Evolutionary conservation across 2,113 vertebrate genomes (phyloP).

Genomic region (Eleginops maclovinus): DNA sequence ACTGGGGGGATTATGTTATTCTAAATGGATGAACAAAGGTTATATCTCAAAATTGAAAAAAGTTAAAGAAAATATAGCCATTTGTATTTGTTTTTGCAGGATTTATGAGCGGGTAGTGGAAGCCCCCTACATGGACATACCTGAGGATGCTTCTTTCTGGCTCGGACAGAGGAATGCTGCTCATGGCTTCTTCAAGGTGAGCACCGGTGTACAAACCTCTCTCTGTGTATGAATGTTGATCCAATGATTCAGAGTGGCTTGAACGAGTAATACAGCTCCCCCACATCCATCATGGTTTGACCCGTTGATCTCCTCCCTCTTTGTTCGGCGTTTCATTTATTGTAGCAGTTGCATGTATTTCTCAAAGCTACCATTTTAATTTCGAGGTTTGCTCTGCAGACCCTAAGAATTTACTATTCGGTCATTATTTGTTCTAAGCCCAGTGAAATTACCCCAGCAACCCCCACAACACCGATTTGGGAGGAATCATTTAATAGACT

Average conservation of each 20-base stretch:
- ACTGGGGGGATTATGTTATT: background rate
- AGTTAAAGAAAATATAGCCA: background rate
- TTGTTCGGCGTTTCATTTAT: conserved; percentile 66
- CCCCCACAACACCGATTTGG: conserved; percentile 67
- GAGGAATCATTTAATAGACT: conserved; percentile 78
- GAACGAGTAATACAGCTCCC: conserved; percentile 6
- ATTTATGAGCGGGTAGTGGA: conserved; percentile 98
- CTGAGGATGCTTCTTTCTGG: conserved; percentile 92
- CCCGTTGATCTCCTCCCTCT: conserved; percentile 36
- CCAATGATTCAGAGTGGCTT: conserved; percentile 14
- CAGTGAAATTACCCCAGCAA: conserved; percentile 73
- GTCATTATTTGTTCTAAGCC: conserved; percentile 72
- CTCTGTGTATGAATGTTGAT: conserved; percentile 18
- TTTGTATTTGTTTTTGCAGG: conserved; percentile 77
- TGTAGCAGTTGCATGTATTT: conserved; percentile 64
- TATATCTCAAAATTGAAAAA: background rate
- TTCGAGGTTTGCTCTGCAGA: conserved; percentile 43
- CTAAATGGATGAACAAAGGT: background rate
- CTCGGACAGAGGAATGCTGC: conserved; percentile 95
- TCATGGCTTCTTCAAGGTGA: conserved; percentile 95
- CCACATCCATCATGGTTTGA: conserved; percentile 17
- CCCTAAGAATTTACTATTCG: conserved; percentile 45
- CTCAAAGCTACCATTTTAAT: conserved; percentile 66
- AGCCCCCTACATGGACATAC: conserved; percentile 92
- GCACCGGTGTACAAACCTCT: background rate